Evolutionary conservation across 2,113 vertebrate species (phyloP).

Genomic region (Channa argus): DNA sequence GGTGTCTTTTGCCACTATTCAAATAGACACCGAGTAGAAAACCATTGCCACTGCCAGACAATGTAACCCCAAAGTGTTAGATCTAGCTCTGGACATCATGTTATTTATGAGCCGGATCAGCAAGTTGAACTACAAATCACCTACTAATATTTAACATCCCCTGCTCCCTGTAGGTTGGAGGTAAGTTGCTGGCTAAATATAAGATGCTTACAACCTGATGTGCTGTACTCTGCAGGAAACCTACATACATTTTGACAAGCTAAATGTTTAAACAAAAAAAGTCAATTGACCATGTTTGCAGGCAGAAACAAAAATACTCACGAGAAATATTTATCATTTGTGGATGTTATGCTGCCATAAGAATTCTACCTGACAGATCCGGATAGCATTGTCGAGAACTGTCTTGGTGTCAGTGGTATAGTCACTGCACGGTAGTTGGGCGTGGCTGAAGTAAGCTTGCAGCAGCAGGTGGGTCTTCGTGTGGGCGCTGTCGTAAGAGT

Average conservation of each 20-base stretch:
- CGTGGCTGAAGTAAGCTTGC: slow-evolving; percentile 94
- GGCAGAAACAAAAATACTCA: background rate
- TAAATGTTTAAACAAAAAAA: background rate
- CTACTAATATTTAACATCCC: slow-evolving; percentile 31
- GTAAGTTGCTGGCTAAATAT: too few relatives aligned
- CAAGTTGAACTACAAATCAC: slow-evolving; percentile 58
- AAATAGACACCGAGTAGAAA: background rate
- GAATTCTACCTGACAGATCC: slow-evolving; percentile 92
- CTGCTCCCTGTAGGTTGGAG: too few relatives aligned
- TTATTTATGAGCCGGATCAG: slow-evolving; percentile 52
- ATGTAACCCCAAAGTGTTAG: background rate
- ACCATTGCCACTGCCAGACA: background rate
- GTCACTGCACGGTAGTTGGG: slow-evolving; percentile 92
- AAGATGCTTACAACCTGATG: too few relatives aligned
- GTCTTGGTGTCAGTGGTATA: slow-evolving; percentile 97
- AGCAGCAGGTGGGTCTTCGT: slow-evolving; percentile 96
- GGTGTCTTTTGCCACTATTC: background rate
- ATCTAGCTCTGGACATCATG: slow-evolving; percentile 1
- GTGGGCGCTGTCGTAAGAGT: slow-evolving; percentile 96
- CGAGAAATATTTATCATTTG: too few relatives aligned
- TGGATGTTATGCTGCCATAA: background rate
- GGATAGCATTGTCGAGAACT: slow-evolving; percentile 94
- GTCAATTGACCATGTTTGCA: background rate
- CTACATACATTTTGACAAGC: too few relatives aligned
- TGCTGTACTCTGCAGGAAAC: too few relatives aligned